Conservation (phyloP, 2,797 vertebrate species). For the Echiichthys vipera region DNA sequence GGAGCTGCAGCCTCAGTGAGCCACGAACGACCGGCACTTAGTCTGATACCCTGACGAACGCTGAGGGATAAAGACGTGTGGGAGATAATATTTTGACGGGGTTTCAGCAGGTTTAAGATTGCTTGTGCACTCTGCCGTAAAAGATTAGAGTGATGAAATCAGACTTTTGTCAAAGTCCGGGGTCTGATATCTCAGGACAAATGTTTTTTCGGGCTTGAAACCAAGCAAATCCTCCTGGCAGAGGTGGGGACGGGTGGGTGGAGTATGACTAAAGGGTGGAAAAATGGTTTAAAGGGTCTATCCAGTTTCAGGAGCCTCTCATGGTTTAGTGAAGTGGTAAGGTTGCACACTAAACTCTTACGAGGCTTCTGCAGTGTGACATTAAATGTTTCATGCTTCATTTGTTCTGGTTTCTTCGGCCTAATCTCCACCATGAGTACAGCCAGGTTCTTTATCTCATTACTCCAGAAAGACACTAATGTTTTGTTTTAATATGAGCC, state of each 20-base stretch:
- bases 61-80: conserved; percentile 43
- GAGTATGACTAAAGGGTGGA: conserved; percentile 63
- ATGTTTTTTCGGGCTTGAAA: conserved; percentile 57
- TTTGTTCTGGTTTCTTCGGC: conserved; percentile 28
- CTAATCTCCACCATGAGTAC: not conserved
- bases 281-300: conserved; percentile 63
- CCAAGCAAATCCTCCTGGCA: conserved; percentile 56
- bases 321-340: conserved; percentile 66
- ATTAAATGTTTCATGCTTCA: conserved; percentile 17
- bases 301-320: conserved; percentile 77
- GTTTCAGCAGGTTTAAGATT: conserved; percentile 22
- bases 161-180: conserved; percentile 47
- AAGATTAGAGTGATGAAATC: conserved; percentile 61
- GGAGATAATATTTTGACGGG: conserved; percentile 41
- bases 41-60: conserved; percentile 26
- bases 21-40: conserved; percentile 25
- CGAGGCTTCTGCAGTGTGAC: conserved; percentile 69
- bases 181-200: conserved; percentile 58
- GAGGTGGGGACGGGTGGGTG: conserved; percentile 24
- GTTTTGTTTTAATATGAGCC: conserved; percentile 13
- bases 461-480: conserved; percentile 2
- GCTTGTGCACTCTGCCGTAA: conserved; percentile 14
- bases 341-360: conserved; percentile 63
- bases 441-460: not conserved
- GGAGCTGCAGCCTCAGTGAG: conserved; percentile 30